Conservation (phyloP, 2,113 vertebrate species). For the Prinia subflava region DNA sequence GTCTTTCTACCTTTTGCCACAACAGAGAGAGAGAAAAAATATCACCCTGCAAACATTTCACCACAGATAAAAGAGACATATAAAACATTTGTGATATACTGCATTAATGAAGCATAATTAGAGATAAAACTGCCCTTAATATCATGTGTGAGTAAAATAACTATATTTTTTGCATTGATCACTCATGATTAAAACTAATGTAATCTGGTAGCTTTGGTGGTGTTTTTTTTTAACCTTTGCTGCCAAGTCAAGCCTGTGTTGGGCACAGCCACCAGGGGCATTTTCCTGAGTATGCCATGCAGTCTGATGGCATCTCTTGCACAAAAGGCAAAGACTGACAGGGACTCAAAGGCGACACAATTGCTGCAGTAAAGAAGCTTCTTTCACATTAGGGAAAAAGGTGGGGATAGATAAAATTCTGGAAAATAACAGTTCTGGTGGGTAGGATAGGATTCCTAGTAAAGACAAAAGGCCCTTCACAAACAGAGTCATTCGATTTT, state of each 20-base stretch:
- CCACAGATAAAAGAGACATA: background rate
- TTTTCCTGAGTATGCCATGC: constrained; percentile 14
- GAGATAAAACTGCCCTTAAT: constrained; percentile 18
- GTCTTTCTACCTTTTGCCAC: background rate
- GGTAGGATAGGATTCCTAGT: background rate
- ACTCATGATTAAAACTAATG: constrained; percentile 7
- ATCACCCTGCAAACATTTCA: background rate
- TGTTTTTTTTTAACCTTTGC: background rate
- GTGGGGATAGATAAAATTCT: background rate
- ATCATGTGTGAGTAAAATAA: background rate
- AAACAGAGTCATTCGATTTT: background rate
- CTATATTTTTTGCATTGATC: constrained; percentile 8
- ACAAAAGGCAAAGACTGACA: constrained; percentile 13
- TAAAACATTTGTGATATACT: background rate
- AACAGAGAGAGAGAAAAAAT: background rate
- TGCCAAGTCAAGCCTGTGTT: constrained; percentile 5
- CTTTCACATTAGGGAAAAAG: background rate
- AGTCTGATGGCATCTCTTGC: constrained; percentile 21
- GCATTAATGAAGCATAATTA: background rate
- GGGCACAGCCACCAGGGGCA: constrained; percentile 14
- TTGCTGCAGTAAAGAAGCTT: background rate
- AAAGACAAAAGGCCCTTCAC: background rate
- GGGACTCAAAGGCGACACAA: background rate
- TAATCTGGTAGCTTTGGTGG: background rate
- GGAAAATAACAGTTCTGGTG: background rate